Evolutionary conservation across 2,113 vertebrate genomes (phyloP).

Genomic region (Sinocyclocheilus grahami): DNA sequence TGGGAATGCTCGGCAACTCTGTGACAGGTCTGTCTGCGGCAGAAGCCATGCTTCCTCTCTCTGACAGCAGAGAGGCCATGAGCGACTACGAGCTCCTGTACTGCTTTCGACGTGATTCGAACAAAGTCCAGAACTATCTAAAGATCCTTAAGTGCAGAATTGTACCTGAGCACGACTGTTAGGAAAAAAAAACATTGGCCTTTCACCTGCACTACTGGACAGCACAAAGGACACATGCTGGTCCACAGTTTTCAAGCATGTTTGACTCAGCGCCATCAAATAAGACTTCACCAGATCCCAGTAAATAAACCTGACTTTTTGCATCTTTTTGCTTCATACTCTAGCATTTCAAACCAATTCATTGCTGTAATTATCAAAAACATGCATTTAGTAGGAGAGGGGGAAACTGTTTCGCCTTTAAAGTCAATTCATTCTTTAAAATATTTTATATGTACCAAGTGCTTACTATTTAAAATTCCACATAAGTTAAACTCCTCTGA

Average conservation of each 20-base stretch:
- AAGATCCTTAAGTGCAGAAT: slow-evolving; percentile 84
- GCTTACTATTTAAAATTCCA: slow-evolving; percentile 9
- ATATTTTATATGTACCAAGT: neutral
- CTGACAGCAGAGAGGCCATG: slow-evolving; percentile 71
- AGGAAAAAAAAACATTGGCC: slow-evolving; percentile 10
- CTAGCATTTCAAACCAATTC: neutral
- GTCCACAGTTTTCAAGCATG: slow-evolving; percentile 5
- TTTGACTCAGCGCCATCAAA: neutral
- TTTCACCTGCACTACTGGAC: slow-evolving; percentile 21
- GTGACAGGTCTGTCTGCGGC: slow-evolving; percentile 67
- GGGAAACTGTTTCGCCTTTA: neutral
- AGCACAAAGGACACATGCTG: slow-evolving; percentile 2
- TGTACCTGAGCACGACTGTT: slow-evolving; percentile 74
- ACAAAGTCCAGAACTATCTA: slow-evolving; percentile 85
- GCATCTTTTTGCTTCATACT: neutral
- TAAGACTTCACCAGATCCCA: neutral
- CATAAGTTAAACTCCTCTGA: neutral
- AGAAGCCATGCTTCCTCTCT: slow-evolving; percentile 61
- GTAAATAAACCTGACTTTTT: neutral
- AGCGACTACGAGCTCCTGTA: slow-evolving; percentile 80
- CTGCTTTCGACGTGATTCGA: slow-evolving; percentile 83
- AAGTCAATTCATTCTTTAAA: neutral
- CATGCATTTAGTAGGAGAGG: neutral
- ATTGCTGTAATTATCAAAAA: neutral
- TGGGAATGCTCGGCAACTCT: slow-evolving; percentile 79